These are phyloP conservation scores for Rhyacichthys aspro DNA, from an alignment of 2,797 vertebrate species.

Conservation along the genomic window DNA sequence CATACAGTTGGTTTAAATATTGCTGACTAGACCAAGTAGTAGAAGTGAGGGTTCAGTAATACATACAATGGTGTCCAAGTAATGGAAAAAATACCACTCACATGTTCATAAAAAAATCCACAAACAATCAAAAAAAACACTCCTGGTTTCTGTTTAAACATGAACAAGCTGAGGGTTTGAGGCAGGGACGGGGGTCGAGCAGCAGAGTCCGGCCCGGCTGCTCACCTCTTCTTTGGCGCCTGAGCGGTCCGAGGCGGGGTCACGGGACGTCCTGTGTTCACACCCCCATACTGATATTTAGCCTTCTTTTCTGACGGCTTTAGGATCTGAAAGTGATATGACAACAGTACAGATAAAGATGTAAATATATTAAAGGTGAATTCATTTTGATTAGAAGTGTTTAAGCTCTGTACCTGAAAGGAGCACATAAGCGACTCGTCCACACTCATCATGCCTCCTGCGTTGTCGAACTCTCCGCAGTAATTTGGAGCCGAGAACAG, in stretches of 20 bases:
- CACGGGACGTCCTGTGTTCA: conserved; percentile 91
- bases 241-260: conserved; percentile 92
- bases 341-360: too few relatives aligned
- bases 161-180: conserved; percentile 62
- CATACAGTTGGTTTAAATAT: conserved; percentile 50
- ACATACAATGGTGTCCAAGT: conserved; percentile 45
- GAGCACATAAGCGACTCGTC: conserved; percentile 96
- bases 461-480: conserved; percentile 94
- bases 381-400: too few relatives aligned
- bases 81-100: conserved; percentile 40
- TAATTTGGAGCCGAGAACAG: conserved; percentile 95
- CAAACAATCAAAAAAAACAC: conserved; percentile 62
- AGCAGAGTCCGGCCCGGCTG: conserved; percentile 35
- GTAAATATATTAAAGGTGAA: too few relatives aligned
- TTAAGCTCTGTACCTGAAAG: conserved; percentile 96
- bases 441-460: conserved; percentile 96
- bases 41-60: conserved; percentile 46
- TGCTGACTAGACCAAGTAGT: conserved; percentile 45
- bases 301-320: conserved; percentile 97
- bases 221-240: conserved; percentile 94
- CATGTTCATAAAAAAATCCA: conserved; percentile 68
- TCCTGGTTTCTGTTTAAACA: conserved; percentile 57
- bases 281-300: conserved; percentile 93
- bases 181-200: conserved; percentile 36
- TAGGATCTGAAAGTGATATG: conserved; percentile 80